Conservation (phyloP, 2,888 invertebrate genomes). For the Cheilosia pagana region DNA sequence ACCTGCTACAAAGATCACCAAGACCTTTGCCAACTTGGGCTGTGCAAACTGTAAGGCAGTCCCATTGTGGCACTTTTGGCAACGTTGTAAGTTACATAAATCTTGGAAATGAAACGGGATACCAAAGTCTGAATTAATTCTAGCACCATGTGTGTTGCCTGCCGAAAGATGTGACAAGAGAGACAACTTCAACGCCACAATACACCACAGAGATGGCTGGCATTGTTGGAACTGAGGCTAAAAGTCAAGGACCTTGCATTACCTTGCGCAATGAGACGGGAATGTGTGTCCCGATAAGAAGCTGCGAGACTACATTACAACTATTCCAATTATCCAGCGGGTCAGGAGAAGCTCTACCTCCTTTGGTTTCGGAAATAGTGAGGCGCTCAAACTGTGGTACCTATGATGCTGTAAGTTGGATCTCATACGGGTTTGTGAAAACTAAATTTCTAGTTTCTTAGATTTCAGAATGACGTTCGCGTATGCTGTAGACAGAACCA, state of each 20-base stretch:
- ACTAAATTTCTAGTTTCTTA: no score
- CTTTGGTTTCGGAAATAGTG: background rate
- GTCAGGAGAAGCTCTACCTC: background rate
- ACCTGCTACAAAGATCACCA: background rate
- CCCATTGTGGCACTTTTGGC: constrained; percentile 12
- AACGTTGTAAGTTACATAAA: background rate
- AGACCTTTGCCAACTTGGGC: background rate
- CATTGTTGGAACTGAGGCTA: background rate
- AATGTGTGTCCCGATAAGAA: background rate
- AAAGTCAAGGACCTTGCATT: background rate
- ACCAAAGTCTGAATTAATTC: background rate
- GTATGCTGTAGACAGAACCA: no score
- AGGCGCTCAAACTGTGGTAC: background rate
- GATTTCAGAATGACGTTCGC: no score
- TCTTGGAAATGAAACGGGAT: background rate
- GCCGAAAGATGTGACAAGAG: background rate
- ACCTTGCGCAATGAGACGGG: background rate
- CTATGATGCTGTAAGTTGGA: background rate
- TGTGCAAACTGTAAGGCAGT: background rate
- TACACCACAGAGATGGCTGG: background rate
- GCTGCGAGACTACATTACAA: background rate
- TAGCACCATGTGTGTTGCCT: background rate
- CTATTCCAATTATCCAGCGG: background rate
- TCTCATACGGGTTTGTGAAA: no score
- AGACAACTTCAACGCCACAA: background rate